Conservation (phyloP, 2,888 invertebrate species). For the Iselma pallidipennis region DNA sequence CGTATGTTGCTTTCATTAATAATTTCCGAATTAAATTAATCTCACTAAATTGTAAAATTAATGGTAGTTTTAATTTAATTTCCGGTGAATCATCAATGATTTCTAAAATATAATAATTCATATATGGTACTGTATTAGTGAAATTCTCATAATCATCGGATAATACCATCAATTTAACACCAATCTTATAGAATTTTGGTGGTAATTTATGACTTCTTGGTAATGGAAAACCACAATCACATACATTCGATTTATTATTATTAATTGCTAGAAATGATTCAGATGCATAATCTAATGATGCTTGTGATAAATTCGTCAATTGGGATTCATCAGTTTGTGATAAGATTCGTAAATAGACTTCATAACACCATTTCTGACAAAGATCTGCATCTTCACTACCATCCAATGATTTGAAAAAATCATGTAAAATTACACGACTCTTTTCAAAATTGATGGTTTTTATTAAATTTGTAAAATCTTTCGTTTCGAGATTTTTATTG, state of each 20-base stretch:
- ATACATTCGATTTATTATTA: constrained; percentile 60
- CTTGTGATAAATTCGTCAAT: background rate
- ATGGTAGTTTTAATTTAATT: constrained; percentile 59
- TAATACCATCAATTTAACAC: constrained; percentile 59
- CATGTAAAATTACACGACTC: constrained; percentile 37
- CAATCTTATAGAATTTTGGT: constrained; percentile 61
- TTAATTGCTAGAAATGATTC: constrained; percentile 60
- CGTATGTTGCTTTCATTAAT: constrained; percentile 60
- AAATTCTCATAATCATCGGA: constrained; percentile 52
- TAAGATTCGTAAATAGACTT: constrained; percentile 48
- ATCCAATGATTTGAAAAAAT: constrained; percentile 42
- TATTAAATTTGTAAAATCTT: constrained; percentile 42
- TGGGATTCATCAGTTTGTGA: constrained; percentile 47
- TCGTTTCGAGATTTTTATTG: constrained; percentile 46
- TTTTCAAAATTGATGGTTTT: constrained; percentile 33
- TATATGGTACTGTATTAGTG: constrained; percentile 64
- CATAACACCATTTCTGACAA: constrained; percentile 46
- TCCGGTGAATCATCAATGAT: constrained; percentile 57
- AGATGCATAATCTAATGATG: constrained; percentile 44
- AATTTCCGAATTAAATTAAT: constrained; percentile 60
- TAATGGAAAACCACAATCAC: constrained; percentile 65
- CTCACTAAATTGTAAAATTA: constrained; percentile 66
- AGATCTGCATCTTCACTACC: constrained; percentile 33
- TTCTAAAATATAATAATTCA: constrained; percentile 65
- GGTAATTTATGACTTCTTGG: constrained; percentile 57